These are phyloP conservation scores for Myotis pilosus DNA, from an alignment of 2,797 vertebrate genomes.

Conservation along the genomic window DNA sequence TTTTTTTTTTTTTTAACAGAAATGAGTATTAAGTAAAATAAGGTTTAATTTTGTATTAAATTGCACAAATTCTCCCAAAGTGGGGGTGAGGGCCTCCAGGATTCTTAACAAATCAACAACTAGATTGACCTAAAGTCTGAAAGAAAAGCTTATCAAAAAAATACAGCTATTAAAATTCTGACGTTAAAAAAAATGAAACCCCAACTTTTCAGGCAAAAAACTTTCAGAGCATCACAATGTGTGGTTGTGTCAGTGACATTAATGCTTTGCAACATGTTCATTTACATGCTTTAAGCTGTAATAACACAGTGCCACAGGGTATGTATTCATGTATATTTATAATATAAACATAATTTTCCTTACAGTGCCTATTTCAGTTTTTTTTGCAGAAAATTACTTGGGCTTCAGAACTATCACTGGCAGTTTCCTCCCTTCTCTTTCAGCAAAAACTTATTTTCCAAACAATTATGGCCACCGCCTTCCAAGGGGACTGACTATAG, in stretches of 20 bases:
- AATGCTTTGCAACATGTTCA: background rate
- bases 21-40: background rate
- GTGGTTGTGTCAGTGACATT: background rate
- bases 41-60: background rate
- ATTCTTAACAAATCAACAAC: background rate
- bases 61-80: background rate
- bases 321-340: background rate
- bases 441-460: background rate
- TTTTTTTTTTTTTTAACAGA: background rate
- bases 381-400: constrained; percentile 21
- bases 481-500: background rate
- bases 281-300: background rate
- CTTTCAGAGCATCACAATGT: background rate
- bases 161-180: background rate
- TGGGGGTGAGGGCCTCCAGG: too few relatives aligned
- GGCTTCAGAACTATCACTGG: background rate
- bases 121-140: background rate
- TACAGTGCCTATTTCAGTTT: background rate
- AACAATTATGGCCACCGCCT: background rate
- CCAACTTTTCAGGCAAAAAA: background rate
- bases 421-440: constrained; percentile 7
- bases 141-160: constrained; percentile 11
- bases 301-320: background rate
- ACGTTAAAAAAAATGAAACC: background rate
- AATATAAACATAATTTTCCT: constrained; percentile 1